Base-by-base conservation (phyloP, 2,888 invertebrate genomes). In the Plagiodera versicolora region DNA sequence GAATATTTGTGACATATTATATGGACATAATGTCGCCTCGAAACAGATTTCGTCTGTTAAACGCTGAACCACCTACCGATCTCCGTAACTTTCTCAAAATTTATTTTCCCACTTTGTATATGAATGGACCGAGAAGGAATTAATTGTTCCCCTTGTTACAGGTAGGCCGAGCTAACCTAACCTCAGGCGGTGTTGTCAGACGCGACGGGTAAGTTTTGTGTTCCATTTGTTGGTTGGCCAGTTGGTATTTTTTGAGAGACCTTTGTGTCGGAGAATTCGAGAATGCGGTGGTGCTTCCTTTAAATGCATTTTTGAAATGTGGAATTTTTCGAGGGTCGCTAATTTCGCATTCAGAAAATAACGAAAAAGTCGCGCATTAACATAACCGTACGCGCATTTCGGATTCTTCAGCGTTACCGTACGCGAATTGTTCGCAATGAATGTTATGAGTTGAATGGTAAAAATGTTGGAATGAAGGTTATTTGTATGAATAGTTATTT, bases 241-340 rank as follows among this genome's bases (percentile, higher is more conserved):
- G 56, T 61, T 45, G 64, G 64, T 52, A 61, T 64, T 64, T 54
- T 56, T 24, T 6, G 24, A 24, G 48, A 51, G 46, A 30, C 64
- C 55, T 61, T 56, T 64, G 60, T 61, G 45, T 45, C 48, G 52
- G 58, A 51, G 45, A 47, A 52, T 52, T 24, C 58, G 30, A 54
- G 61, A 59, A 61, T 64, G 64, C 45, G 20, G 60, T 49, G 55
- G 55, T 46, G 60, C 63, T 64, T 65, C 64, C 64, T 65, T 64
- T 63, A 65, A 65, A 60, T 61, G 61, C 50, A 57, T 57, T 56
- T 62, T 60, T 49, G 58, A 61, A 63, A 64, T 60, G 63, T 61
- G 63, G 64, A 65, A 65, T 64, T 63, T 68, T 64, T 64, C 66
- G 49, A 63, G 51, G 56, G 59, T 57, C 46, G 45, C 59, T 44